Evolutionary conservation across 2,888 invertebrate species (phyloP), one percentile per base, ranked within the genome.

Genomic region (Carterocephalus palaemon): DNA sequence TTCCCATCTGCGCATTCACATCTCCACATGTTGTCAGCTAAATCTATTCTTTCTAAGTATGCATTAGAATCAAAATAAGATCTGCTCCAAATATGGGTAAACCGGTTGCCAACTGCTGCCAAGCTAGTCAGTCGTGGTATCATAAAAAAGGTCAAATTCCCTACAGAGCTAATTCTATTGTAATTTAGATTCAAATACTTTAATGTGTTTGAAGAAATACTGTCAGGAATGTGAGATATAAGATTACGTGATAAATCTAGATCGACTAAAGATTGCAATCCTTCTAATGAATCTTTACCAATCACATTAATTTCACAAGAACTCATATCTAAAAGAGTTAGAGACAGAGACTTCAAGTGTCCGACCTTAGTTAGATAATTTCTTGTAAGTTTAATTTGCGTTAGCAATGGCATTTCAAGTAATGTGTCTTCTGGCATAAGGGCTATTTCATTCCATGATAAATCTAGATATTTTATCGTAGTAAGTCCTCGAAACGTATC

Each of bases 11-110:
- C 56, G 59, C 94, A 94, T 51, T 92, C 91, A 65, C 94, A 94
- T 48, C 91, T 85, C 94, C 94, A 94, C 53, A 92, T 91, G 69
- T 94, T 94, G 59, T 93, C 92, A 8, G 88, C 87, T 31, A 94
- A 64, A 62, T 89, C 85, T n/a, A 94, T 68, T 40, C 82, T 80
- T 48, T 86, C 81, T 29, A 92, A 71, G 51, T 88, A 88, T 5
- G 82, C 75, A 67, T 91, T 92, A 1, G 82, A 79, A 0, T 85
- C 82, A 60, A 94, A 93, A 60, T 88, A 89, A 1, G 81, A 75
- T 4, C 83, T 80, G 22, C 79, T 83, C 72, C 92, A 89, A 22
- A 90, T 88, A 36, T 88, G 89, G 0, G 91, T 92, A 53, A 94
- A 85, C 46, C 92, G 88, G 65, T 94, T 94, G 20, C 92, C 93